Evolutionary conservation across 2,797 vertebrate genomes (phyloP), one percentile per base, ranked within the genome.

Genomic region (Acanthurus lineatus): DNA sequence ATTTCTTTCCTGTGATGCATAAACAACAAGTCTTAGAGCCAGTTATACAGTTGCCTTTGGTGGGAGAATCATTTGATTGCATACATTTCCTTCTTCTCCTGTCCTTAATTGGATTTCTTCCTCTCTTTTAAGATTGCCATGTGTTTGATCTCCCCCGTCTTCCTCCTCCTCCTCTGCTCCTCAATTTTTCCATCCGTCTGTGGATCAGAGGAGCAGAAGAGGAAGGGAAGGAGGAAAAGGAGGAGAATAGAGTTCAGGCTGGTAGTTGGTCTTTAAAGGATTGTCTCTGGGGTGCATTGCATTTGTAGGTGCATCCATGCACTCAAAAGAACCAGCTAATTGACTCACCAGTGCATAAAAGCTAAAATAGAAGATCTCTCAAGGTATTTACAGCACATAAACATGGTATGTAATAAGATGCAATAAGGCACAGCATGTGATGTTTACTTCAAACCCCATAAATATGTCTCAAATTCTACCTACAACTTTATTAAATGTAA

Each of bases 21-120:
- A 88, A 89, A 89, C 86, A 88, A 83, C 19, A 25, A 83, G 77
- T 81, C 81, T 81, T 75, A 57, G 16, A 82, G 76, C 45, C 77
- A 76, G 76, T 89, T 87, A 84, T 42, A 78, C 52, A 72, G 59
- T 86, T 74, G 70, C 84, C 82, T 88, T 90, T 79, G 84, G 82
- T 86, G 79, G 45, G 48, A 71, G 81, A 89, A 79, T 86, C 81
- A 84, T 87, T 73, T 73, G 85, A 88, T 88, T 89, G 85, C 86
- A 79, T 86, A 77, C 60, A 77, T 86, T 88, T 82, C 81, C 49
- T 82, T 69, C 76, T 71, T 84, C 58, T 70, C 78, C 81, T 83
- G 71, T 79, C 74, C 73, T 66, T 88, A 91, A 89, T 91, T 89
- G 87, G 82, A 86, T 88, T 83, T 85, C 65, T 85, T 76, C 61